phyloP scores from a whole-genome alignment of 1,140 invertebrate genomes.

The Saccostrea echinata region DNA sequence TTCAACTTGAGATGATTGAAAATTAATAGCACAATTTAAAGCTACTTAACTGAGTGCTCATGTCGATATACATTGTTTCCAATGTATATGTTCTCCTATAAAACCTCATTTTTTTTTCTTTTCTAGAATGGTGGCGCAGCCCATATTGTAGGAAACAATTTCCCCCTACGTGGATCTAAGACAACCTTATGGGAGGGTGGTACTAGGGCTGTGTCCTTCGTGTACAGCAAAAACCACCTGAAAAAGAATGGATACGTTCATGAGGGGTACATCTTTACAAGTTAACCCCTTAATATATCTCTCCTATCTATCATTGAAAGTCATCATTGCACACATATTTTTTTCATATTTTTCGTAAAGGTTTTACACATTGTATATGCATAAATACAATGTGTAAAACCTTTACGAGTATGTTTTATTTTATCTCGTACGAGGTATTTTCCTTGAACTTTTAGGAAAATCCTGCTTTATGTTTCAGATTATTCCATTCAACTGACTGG shows the following conservation, averaged over 20 bases:
- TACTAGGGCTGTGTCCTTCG: constrained; percentile 69
- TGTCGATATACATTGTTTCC: no score
- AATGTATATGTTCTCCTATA: neutral
- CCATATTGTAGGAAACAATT: constrained; percentile 69
- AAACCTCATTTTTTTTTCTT: neutral
- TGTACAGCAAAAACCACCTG: constrained; percentile 65
- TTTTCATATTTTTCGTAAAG: no score
- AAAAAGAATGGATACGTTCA: constrained; percentile 58
- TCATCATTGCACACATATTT: no score
- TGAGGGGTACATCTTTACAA: constrained; percentile 54
- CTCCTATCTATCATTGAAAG: neutral
- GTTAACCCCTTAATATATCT: no score
- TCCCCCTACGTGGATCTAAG: constrained; percentile 72
- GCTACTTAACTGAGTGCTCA: no score
- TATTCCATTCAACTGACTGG: constrained; percentile 75
- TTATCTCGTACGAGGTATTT: no score
- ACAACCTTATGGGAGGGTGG: constrained; percentile 75
- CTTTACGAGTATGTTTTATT: neutral
- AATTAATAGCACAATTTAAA: no score
- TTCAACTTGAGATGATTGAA: no score
- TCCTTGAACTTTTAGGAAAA: no score
- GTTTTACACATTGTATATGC: no score
- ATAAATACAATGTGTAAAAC: neutral
- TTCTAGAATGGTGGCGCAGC: constrained; percentile 79
- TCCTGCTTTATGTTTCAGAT: constrained; percentile 62